These are phyloP conservation scores for Lucinisca nassula DNA, from an alignment of 2,888 invertebrate genomes.

Conservation along the genomic window DNA sequence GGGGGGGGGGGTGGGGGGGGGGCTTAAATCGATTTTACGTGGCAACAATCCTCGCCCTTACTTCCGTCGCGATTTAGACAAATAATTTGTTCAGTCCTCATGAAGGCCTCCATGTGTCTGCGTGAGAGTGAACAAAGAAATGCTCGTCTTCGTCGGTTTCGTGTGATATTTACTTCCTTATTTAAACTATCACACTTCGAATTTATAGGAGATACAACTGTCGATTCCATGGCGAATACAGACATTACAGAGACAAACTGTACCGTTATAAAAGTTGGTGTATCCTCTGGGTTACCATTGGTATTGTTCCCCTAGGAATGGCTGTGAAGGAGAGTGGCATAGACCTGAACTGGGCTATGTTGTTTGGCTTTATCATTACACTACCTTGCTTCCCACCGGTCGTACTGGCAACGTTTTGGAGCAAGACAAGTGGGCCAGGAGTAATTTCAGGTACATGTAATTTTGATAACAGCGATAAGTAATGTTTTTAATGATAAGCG, in stretches of 20 bases:
- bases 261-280: slow-evolving; percentile 83
- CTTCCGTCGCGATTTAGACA: too few species aligned
- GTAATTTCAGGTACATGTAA: slow-evolving; percentile 76
- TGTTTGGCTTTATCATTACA: slow-evolving; percentile 79
- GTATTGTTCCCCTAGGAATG: slow-evolving; percentile 79
- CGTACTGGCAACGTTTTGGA: slow-evolving; percentile 81
- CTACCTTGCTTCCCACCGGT: slow-evolving; percentile 80
- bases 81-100: too few species aligned
- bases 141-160: too few species aligned
- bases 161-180: too few species aligned
- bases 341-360: slow-evolving; percentile 80
- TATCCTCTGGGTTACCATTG: slow-evolving; percentile 81
- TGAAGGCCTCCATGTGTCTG: too few species aligned
- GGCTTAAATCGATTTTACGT: too few species aligned
- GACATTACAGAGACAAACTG: slow-evolving; percentile 75
- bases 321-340: slow-evolving; percentile 70
- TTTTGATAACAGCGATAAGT: too few species aligned
- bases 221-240: slow-evolving; percentile 68
- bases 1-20: too few species aligned
- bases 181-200: too few species aligned
- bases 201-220: slow-evolving; percentile 65
- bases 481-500: too few species aligned
- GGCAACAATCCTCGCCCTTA: too few species aligned
- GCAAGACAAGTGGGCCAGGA: slow-evolving; percentile 76
- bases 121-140: too few species aligned